Conservation (phyloP, 35 echinoderm and acorn worm species). For the Eucidaris tribuloides region DNA sequence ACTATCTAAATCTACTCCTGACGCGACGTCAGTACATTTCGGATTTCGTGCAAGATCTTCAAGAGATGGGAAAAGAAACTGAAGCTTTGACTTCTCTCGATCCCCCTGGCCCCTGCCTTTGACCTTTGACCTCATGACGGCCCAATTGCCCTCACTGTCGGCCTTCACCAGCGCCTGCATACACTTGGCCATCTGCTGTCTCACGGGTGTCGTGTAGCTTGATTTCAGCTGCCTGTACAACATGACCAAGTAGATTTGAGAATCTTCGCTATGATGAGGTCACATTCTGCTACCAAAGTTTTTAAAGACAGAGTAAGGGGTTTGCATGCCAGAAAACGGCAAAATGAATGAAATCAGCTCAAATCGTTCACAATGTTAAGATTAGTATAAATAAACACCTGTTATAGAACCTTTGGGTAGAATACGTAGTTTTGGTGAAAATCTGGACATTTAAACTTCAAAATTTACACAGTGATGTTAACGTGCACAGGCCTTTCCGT, state of each 20-base stretch:
- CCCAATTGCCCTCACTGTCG: conserved; percentile 71
- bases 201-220: conserved; percentile 49
- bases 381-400: too few species aligned
- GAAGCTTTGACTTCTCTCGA: conserved; percentile 7
- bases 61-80: conserved; percentile 38
- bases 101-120: conserved; percentile 33
- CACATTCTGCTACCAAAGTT: neutral
- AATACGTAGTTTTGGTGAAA: too few species aligned
- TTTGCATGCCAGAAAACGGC: too few species aligned
- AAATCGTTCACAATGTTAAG: too few species aligned
- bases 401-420: too few species aligned
- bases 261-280: neutral
- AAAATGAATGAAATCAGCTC: too few species aligned
- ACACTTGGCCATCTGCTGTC: conserved; percentile 59
- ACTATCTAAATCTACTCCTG: conserved; percentile 43
- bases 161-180: conserved; percentile 55
- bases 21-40: conserved; percentile 64
- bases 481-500: too few species aligned
- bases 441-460: too few species aligned
- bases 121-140: conserved; percentile 36
- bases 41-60: conserved; percentile 52
- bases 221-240: neutral
- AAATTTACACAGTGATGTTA: too few species aligned
- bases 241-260: neutral
- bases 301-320: too few species aligned